Evolutionary conservation across 1,140 invertebrate genomes (phyloP).

Genomic region (Leptinotarsa defecta): DNA sequence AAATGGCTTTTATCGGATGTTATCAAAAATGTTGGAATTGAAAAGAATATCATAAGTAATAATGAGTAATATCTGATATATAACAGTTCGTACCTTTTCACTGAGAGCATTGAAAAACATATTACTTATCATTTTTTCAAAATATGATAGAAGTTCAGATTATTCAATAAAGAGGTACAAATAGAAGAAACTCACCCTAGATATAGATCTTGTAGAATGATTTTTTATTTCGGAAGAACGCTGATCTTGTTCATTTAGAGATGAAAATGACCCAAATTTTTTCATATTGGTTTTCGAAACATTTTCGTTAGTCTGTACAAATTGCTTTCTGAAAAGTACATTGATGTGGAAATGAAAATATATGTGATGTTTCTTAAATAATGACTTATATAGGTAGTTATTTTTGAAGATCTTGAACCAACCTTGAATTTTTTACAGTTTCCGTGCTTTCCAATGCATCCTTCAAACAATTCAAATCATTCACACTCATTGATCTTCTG

Average conservation of each 20-base stretch:
- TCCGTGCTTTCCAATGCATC: background rate
- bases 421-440: background rate
- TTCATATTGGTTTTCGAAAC: background rate
- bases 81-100: too few species aligned
- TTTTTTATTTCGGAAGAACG: background rate
- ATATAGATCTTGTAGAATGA: background rate
- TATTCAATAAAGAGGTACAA: background rate
- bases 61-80: too few species aligned
- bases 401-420: background rate
- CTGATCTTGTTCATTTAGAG: background rate
- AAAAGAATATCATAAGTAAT: too few species aligned
- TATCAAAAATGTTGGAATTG: too few species aligned
- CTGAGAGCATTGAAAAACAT: too few species aligned
- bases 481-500: conserved; percentile 12
- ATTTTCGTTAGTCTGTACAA: background rate
- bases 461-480: conserved; percentile 10
- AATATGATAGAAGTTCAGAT: too few species aligned
- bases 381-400: background rate
- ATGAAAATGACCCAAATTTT: background rate
- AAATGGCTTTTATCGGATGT: too few species aligned
- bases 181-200: background rate
- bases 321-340: background rate
- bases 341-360: background rate
- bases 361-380: background rate
- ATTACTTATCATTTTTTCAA: too few species aligned